These are phyloP conservation scores for Gisinianus flammeolus DNA, from an alignment of 2,888 invertebrate species.

Conservation along the genomic window DNA sequence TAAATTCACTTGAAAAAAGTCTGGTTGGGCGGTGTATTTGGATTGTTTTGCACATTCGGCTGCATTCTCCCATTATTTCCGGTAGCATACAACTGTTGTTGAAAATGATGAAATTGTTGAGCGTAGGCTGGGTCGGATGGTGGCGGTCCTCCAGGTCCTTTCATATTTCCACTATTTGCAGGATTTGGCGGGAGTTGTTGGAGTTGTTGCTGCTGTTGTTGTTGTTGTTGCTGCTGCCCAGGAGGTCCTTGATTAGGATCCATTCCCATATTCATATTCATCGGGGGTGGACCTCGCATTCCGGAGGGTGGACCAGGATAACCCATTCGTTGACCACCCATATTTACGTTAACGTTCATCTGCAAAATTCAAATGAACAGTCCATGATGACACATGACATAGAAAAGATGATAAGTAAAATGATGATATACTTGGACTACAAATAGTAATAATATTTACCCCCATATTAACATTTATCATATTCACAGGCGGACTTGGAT, in stretches of 20 bases:
- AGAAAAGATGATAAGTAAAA: neutral
- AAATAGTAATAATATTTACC: conserved; percentile 40
- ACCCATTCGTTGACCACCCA: conserved; percentile 58
- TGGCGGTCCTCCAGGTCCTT: conserved; percentile 75
- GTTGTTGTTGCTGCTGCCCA: conserved; percentile 7
- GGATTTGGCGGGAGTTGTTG: neutral
- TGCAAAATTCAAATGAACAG: conserved; percentile 37
- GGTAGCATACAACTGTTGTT: conserved; percentile 92
- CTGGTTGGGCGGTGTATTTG: conserved; percentile 57
- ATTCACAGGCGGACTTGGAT: conserved; percentile 72
- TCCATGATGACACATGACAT: neutral
- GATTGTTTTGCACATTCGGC: conserved; percentile 58
- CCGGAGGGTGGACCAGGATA: conserved; percentile 59
- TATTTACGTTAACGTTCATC: conserved; percentile 60
- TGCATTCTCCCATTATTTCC: conserved; percentile 64
- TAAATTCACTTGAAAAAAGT: conserved; percentile 57
- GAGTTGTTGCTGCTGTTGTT: conserved; percentile 63
- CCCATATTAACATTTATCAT: conserved; percentile 59
- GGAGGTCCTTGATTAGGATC: conserved; percentile 59
- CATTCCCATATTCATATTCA: conserved; percentile 50
- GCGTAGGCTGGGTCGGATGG: conserved; percentile 91
- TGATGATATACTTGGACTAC: neutral
- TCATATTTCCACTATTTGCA: conserved; percentile 19
- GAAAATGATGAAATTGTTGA: conserved; percentile 94
- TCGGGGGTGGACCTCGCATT: conserved; percentile 52